Evolutionary conservation across 37 sponge, comb jelly and placozoan species (phyloP).

Genomic region (Halichondria panicea): DNA sequence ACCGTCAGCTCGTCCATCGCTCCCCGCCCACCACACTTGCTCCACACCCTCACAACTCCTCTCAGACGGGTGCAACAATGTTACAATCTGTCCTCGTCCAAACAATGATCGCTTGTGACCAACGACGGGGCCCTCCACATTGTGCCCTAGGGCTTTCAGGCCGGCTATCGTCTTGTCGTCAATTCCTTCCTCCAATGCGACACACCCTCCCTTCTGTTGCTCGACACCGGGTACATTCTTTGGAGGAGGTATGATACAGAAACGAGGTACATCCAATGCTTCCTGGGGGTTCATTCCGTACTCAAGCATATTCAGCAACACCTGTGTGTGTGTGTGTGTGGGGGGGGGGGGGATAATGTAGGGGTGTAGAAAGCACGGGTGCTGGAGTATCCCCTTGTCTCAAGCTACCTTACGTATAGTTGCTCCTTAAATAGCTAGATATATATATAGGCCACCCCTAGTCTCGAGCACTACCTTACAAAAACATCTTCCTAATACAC

Average conservation of each 20-base stretch:
- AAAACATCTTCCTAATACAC: no score
- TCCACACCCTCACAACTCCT: not conserved
- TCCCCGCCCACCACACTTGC: constrained; percentile 81
- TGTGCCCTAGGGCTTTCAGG: constrained; percentile 63
- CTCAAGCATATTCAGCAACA: constrained; percentile 86
- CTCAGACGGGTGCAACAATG: not conserved
- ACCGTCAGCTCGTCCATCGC: constrained; percentile 79
- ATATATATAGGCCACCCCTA: not conserved
- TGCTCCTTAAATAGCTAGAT: not conserved
- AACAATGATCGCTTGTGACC: constrained; percentile 56
- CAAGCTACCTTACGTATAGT: not conserved
- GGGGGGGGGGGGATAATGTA: not conserved
- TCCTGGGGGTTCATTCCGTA: constrained; percentile 84
- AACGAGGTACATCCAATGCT: constrained; percentile 74
- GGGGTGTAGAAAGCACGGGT: not conserved
- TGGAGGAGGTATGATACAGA: constrained; percentile 51
- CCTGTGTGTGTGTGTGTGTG: constrained; percentile 27
- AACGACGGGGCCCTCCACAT: constrained; percentile 49
- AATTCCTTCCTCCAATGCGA: constrained; percentile 77
- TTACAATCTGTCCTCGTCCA: constrained; percentile 85
- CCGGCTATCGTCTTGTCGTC: not conserved
- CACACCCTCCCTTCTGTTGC: constrained; percentile 17
- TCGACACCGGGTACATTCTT: constrained; percentile 9
- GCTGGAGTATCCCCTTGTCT: not conserved
- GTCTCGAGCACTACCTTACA: no score